Percentiles rank a stretch among this genome's conserved stretches.
phyloP scores from a whole-genome alignment of 2,888 invertebrate genomes.

The Cheilosia pagana region DNA sequence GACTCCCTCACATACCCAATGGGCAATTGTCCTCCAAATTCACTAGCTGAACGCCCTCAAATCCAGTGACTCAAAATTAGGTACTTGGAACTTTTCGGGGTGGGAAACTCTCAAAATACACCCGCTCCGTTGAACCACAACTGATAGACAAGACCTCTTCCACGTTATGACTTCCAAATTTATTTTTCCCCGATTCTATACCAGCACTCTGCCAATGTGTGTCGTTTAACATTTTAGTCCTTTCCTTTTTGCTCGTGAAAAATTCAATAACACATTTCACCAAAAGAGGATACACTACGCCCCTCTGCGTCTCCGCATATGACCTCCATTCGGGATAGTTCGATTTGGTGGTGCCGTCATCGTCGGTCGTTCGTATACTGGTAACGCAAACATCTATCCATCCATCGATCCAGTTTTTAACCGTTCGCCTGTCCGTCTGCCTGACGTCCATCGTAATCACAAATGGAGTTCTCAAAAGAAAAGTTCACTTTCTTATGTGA shows the following conservation, averaged over 20 bases:
- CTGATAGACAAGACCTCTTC: constrained; percentile 7
- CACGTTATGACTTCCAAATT: constrained; percentile 25
- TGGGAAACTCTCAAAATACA: constrained; percentile 3
- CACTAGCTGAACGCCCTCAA: too few relatives aligned
- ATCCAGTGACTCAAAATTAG: not conserved
- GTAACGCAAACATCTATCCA: constrained; percentile 71
- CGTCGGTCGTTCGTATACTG: not conserved
- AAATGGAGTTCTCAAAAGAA: constrained; percentile 73
- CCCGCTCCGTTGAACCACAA: constrained; percentile 20
- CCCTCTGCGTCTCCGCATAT: constrained; percentile 43
- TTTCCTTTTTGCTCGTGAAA: not conserved
- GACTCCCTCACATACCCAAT: too few relatives aligned
- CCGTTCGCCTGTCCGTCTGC: constrained; percentile 70
- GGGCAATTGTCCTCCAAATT: too few relatives aligned
- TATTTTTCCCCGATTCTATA: constrained; percentile 17
- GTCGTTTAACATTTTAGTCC: constrained; percentile 17
- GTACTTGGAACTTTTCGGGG: not conserved
- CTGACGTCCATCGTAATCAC: constrained; percentile 75
- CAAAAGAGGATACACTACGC: not conserved
- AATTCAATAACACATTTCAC: constrained; percentile 45
- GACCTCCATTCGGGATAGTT: constrained; percentile 64
- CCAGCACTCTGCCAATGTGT: not conserved
- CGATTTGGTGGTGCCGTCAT: constrained; percentile 11
- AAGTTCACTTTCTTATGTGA: constrained; percentile 75
- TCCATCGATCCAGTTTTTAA: constrained; percentile 71